Percentiles rank a stretch among this genome's conserved stretches.
These are phyloP conservation scores for Phymanthus crucifer DNA, from an alignment of 92 coral and sea anemone genomes.

Conservation along the genomic window DNA sequence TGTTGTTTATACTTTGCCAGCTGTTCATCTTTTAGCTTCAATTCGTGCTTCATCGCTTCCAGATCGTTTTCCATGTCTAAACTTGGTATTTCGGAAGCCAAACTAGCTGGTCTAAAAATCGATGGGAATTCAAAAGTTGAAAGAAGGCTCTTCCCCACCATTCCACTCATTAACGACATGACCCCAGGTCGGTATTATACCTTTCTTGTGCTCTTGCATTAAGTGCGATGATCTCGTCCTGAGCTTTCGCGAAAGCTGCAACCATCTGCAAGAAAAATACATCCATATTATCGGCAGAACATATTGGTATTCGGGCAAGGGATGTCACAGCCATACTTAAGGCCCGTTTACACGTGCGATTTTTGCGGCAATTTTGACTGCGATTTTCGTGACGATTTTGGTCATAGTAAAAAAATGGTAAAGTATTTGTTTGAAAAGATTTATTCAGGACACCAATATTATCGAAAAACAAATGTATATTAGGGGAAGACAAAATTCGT, in stretches of 20 bases:
- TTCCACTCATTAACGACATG: not conserved
- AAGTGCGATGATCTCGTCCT: constrained; percentile 32
- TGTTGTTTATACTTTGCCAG: constrained; percentile 59
- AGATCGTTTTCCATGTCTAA: constrained; percentile 45
- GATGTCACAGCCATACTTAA: too few species aligned
- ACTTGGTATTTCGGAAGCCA: constrained; percentile 43
- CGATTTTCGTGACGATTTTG: too few species aligned
- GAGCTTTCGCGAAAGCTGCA: constrained; percentile 42
- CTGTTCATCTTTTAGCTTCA: constrained; percentile 66
- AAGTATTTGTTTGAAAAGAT: too few species aligned
- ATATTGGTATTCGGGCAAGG: too few species aligned
- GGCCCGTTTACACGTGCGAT: too few species aligned
- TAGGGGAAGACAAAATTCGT: too few species aligned
- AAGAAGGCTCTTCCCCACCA: too few species aligned
- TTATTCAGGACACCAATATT: too few species aligned
- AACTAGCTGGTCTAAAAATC: constrained; percentile 36
- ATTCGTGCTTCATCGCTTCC: constrained; percentile 25
- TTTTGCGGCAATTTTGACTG: too few species aligned
- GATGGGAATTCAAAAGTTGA: too few species aligned
- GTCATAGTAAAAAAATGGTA: too few species aligned
- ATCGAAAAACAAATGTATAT: not conserved
- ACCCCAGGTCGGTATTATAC: not conserved
- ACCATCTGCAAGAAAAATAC: constrained; percentile 21
- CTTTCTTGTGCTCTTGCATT: constrained; percentile 30
- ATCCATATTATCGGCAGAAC: not conserved